Evolutionary conservation across 2,113 vertebrate genomes (phyloP), one percentile per base, ranked within the genome.

Genomic region (Oryzias woworae): DNA sequence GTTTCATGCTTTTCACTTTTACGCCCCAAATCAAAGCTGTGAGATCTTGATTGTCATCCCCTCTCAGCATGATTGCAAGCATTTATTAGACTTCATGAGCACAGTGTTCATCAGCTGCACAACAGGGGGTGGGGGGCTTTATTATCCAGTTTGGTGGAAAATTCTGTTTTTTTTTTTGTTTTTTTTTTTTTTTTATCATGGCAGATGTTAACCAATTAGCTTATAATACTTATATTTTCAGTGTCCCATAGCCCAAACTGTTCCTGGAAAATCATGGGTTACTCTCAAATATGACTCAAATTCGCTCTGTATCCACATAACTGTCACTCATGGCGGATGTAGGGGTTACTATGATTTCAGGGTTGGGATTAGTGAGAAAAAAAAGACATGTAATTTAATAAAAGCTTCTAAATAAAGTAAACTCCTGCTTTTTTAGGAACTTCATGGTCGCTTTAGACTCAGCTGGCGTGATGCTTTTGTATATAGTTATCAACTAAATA

Each of bases 51-150:
- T 56, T 41, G 67, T 69, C 59, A 31, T 58, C 68, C 76, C 68
- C 77, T 66, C 77, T 18, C 85, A 81, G 79, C 72, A 1, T 59
- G 77, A 45, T 57, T 45, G 41, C 72, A 81, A 87, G 81, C 78
- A 80, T 86, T 86, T 89, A 87, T 88, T 80, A 86, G 75, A 65
- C 82, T 83, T 75, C 67, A 75, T 62, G 67, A 82, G 75, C 82
- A 86, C 76, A 67, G 62, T 69, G 75, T 82, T 89, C 81, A 86
- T 88, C 85, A 81, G 81, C 45, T 42, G 36, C 81, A 69, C 78
- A 71, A 72, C 20, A 36, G 83, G 84, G 64, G 80, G 62, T 64
- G 60, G 64, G 80, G 65, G 62, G 60, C 82, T 82, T 84, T 66
- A 79, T 73, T 58, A 48, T 66, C 62, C 46, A 59, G 59, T 83